Base-by-base conservation (phyloP, 1,140 invertebrate species). In the Hycleus cichorii region DNA sequence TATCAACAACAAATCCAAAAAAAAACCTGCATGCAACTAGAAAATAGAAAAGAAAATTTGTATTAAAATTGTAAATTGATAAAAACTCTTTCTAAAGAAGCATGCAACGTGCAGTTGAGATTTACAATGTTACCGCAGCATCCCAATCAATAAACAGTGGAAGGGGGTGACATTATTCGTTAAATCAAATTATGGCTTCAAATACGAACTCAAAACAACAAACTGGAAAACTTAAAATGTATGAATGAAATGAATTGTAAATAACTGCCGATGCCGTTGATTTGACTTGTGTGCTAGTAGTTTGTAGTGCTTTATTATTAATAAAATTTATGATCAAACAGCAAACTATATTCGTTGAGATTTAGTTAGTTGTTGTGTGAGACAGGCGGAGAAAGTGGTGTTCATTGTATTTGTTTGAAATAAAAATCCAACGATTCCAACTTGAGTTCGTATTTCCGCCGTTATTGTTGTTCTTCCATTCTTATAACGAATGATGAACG, bases 41-140 rank as follows among this genome's bases (percentile, higher is more conserved):
- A 44, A 44, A 44, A 44, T 5, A 44, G 43, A 24, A 12, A 11
- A 44, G n/a, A 32, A 32, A 32, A 5, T 5, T 7, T 3, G 32
- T n/a, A 32, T 3, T 32, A 32, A 32, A 32, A 32, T 5, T 32
- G 32, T 18, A 18, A 18, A 32, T 32, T 32, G 4, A 32, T 4
- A 32, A 32, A 7, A 32, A 2, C 32, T 4, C 7, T 32, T 5
- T 32, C 7, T 32, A 5, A 5, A 32, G 1, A 5, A 7, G 27
- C 57, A 59, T 59, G 49, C 57, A 39, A 18, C 57, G 52, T 59
- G 57, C 57, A 47, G 12, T 40, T 51, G 6, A 68, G 64, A 66
- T 67, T 67, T 68, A 67, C 62, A 67, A 66, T 68, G 64, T 70
- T 69, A 66, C 67, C 64, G 64, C 66, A 63, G 55, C 65, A 65